These are phyloP conservation scores for Triplophysa bombifrons DNA, from an alignment of 2,797 vertebrate genomes.

Conservation along the genomic window DNA sequence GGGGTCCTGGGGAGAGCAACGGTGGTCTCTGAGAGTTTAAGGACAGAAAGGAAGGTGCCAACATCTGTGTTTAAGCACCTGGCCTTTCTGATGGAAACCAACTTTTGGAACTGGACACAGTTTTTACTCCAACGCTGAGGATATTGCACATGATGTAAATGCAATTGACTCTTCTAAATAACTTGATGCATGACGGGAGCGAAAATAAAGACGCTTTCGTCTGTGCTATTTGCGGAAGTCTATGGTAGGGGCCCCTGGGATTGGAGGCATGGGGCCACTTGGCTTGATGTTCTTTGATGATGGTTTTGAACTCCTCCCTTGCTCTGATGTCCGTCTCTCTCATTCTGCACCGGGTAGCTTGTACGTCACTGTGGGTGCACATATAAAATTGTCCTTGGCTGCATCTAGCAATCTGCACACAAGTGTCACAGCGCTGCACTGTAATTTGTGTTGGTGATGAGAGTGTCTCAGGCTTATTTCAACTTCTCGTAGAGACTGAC, in stretches of 20 bases:
- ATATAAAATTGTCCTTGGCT: constrained; percentile 50
- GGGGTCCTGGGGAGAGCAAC: neutral
- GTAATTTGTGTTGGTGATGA: constrained; percentile 21
- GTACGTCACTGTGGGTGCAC: constrained; percentile 51
- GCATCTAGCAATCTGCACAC: constrained; percentile 22
- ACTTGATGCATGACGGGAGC: constrained; percentile 38
- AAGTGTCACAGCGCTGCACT: constrained; percentile 20
- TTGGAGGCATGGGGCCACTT: constrained; percentile 40
- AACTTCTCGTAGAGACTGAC: neutral
- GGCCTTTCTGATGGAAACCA: constrained; percentile 31
- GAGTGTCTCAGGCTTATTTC: constrained; percentile 12
- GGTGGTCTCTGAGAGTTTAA: constrained; percentile 19
- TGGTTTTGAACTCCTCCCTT: constrained; percentile 57
- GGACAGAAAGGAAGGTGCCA: constrained; percentile 1
- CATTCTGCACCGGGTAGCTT: constrained; percentile 46
- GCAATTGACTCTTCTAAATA: constrained; percentile 45
- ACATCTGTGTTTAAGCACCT: constrained; percentile 55
- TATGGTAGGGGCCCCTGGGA: neutral
- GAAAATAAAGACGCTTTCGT: constrained; percentile 31
- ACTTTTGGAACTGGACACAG: constrained; percentile 22
- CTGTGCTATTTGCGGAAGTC: constrained; percentile 47
- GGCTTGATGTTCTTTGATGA: constrained; percentile 55
- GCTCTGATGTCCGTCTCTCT: constrained; percentile 44
- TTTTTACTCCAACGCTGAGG: constrained; percentile 12
- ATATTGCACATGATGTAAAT: constrained; percentile 34